These are phyloP conservation scores for Sanderia malayensis DNA, from an alignment of 30 jellyfish, hydroid and myxozoan genomes.

Conservation along the genomic window DNA sequence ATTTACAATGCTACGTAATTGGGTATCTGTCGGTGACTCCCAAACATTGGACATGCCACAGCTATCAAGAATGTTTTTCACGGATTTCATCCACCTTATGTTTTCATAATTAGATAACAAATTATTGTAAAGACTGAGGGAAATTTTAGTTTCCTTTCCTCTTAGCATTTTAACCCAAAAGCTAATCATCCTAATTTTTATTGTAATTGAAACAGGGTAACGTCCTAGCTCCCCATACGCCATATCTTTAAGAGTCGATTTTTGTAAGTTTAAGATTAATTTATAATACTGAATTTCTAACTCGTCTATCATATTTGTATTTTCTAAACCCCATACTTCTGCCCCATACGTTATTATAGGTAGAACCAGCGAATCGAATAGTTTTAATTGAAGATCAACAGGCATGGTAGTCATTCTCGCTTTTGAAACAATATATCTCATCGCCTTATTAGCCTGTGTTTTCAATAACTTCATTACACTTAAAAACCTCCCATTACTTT, in stretches of 20 bases:
- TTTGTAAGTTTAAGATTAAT: neutral
- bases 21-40: neutral
- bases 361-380: conserved; percentile 12
- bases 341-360: conserved; percentile 8
- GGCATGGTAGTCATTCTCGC: conserved; percentile 15
- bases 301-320: conserved; percentile 4
- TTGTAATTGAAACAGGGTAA: no score
- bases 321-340: conserved; percentile 20
- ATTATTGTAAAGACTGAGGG: neutral
- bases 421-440: neutral
- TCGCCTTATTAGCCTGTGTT: conserved; percentile 23
- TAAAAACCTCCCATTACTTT: conserved; percentile 11
- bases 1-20: conserved; percentile 1
- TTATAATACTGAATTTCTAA: conserved; percentile 2
- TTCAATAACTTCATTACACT: conserved; percentile 4
- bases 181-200: neutral
- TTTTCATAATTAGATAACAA: neutral
- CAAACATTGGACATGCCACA: neutral
- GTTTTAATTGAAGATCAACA: conserved; percentile 7
- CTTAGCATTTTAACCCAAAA: neutral
- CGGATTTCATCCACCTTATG: neutral
- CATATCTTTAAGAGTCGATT: neutral
- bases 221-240: neutral
- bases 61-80: neutral
- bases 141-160: neutral